Base-by-base conservation (phyloP, 2,888 invertebrate genomes). In the Keiferia lycopersicella region DNA sequence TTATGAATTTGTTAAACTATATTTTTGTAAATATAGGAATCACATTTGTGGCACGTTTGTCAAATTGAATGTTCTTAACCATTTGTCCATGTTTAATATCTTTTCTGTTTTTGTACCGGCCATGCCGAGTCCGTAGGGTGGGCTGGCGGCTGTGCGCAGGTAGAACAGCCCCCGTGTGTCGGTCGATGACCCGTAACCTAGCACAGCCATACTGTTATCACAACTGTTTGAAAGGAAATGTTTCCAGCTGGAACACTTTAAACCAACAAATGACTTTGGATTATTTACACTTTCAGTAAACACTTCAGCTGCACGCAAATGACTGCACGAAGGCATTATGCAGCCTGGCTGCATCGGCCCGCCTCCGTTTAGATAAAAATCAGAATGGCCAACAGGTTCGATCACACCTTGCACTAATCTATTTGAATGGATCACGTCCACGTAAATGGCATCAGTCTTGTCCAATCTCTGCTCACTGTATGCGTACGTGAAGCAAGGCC, bases 291-390 rank as follows among this genome's bases (percentile, higher is more conserved):
- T 91, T 67, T 92, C 92, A 14, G 81, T 82, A 64, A 85, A 92
- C 3, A 91, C 82, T 76, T 86, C 76, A 1, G 88, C 88, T 4
- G 92, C 91, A 63, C 92, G 80, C 22, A 90, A 79, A 69, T 92
- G 92, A 71, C 92, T 92, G 68, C 92, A 92, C 1, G 87, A 84
- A 0, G 90, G 89, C 78, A 88, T 84, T 39, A 93, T 84, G 76
- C 95, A 95, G 10, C 95, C 95, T 0, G 95, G 95, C 76, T 96
- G 95, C 66, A 93, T 87, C 0, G 95, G 93, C 2, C 94, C 93
- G 16, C 96, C 96, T 20, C 94, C 93, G 72, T 96, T 96, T 6
- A 95, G 94, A 86, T 94, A 96, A 80, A 95, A 96, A 80, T 96
- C 96, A 1, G 93, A 94, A 81, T 95, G 95, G 0, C 95, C 96